These are phyloP conservation scores for Mizuhopecten yessoensis DNA, from an alignment of 1,140 invertebrate genomes.

Conservation along the genomic window DNA sequence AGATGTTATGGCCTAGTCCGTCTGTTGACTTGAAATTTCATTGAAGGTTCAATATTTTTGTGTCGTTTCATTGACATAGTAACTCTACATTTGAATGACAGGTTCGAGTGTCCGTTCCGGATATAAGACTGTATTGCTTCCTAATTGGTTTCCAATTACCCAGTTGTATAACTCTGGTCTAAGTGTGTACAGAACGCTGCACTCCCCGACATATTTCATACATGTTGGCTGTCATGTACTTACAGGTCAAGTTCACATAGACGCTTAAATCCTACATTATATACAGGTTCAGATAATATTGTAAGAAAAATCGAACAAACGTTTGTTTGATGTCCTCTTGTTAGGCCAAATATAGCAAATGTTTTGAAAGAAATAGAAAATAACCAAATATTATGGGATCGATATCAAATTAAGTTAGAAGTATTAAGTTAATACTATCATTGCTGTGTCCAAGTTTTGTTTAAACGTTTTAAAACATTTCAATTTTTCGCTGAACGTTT, in stretches of 20 bases:
- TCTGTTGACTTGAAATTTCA: background rate
- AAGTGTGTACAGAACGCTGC: background rate
- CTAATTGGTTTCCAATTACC: slow-evolving; percentile 20
- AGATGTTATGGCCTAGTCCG: background rate
- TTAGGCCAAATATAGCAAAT: background rate
- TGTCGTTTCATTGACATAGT: slow-evolving; percentile 31
- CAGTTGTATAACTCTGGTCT: background rate
- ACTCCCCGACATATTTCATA: slow-evolving; percentile 10
- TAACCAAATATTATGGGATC: no score
- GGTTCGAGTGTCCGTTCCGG: slow-evolving; percentile 10
- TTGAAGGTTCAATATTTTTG: slow-evolving; percentile 19
- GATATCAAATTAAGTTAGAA: no score
- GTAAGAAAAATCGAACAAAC: slow-evolving; percentile 27
- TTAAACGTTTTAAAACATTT: no score
- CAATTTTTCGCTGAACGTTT: no score
- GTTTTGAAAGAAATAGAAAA: no score
- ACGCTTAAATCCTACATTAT: slow-evolving; percentile 12
- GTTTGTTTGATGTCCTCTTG: background rate
- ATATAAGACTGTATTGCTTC: slow-evolving; percentile 9
- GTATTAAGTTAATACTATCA: no score
- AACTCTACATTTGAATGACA: slow-evolving; percentile 5
- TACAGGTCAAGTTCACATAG: background rate
- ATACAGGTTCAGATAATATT: background rate
- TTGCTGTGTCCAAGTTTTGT: no score
- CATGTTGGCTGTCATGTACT: slow-evolving; percentile 22